Evolutionary conservation across 2,113 vertebrate genomes (phyloP).

Genomic region (Petaurus breviceps): DNA sequence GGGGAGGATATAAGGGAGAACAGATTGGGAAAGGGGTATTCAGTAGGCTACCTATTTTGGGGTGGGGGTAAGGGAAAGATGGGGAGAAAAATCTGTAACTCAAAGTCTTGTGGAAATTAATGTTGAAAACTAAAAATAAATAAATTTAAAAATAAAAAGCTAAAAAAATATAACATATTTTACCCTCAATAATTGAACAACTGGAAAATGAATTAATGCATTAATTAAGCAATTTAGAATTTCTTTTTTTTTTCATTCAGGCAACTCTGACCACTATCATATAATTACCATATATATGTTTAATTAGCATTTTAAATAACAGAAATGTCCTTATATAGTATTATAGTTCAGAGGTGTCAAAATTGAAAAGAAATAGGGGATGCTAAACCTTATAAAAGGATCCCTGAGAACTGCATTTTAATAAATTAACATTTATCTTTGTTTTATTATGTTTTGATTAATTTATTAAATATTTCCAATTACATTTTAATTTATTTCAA

Average conservation of each 20-base stretch:
- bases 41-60: no score
- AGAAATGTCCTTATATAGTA: not conserved
- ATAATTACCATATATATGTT: not conserved
- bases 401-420: not conserved
- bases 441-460: no score
- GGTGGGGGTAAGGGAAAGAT: no score
- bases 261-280: not conserved
- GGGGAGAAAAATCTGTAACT: no score
- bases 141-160: no score
- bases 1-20: no score
- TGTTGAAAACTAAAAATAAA: no score
- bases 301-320: not conserved
- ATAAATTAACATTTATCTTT: no score
- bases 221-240: not conserved
- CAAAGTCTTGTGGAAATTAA: no score
- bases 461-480: no score
- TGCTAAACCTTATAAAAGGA: not conserved
- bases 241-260: not conserved
- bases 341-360: not conserved
- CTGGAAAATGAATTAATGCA: not conserved
- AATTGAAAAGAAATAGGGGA: not conserved
- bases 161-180: not conserved
- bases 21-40: no score
- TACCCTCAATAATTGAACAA: not conserved
- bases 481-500: no score